A percentile compares a stretch with the other conserved stretches of the same genome.
Conservation (phyloP, 2,888 invertebrate species). For the Drosophila fulvimacula region DNA sequence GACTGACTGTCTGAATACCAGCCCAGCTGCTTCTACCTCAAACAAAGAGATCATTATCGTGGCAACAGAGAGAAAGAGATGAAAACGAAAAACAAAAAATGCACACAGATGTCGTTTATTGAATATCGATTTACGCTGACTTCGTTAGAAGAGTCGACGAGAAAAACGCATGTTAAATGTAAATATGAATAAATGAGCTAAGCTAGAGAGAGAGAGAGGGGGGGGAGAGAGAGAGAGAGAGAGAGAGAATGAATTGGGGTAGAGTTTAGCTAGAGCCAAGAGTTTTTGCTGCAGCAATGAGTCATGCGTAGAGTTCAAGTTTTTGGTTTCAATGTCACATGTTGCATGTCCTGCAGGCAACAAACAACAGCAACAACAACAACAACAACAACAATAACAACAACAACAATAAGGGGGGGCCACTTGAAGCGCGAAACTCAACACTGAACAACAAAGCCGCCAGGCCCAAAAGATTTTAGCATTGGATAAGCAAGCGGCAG, state of each 20-base stretch:
- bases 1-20: constrained; percentile 16
- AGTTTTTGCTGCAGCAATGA: constrained; percentile 11
- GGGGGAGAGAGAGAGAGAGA: not conserved
- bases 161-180: constrained; percentile 74
- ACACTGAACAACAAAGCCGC: constrained; percentile 57
- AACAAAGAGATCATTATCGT: constrained; percentile 78
- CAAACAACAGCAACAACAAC: constrained; percentile 8
- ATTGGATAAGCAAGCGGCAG: constrained; percentile 60
- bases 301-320: constrained; percentile 41
- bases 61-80: not conserved
- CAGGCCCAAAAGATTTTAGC: constrained; percentile 64
- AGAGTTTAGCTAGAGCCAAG: constrained; percentile 4
- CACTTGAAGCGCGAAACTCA: constrained; percentile 73
- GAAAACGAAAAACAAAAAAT: constrained; percentile 54
- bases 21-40: constrained; percentile 38
- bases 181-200: constrained; percentile 79
- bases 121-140: constrained; percentile 82
- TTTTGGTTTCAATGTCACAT: constrained; percentile 77
- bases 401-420: constrained; percentile 35
- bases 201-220: not conserved
- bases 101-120: constrained; percentile 82
- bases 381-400: not conserved
- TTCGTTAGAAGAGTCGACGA: constrained; percentile 63
- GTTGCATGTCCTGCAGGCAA: constrained; percentile 73
- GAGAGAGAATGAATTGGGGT: not conserved